Conservation (phyloP, 1,140 invertebrate genomes). For the Habropoda laboriosa region DNA sequence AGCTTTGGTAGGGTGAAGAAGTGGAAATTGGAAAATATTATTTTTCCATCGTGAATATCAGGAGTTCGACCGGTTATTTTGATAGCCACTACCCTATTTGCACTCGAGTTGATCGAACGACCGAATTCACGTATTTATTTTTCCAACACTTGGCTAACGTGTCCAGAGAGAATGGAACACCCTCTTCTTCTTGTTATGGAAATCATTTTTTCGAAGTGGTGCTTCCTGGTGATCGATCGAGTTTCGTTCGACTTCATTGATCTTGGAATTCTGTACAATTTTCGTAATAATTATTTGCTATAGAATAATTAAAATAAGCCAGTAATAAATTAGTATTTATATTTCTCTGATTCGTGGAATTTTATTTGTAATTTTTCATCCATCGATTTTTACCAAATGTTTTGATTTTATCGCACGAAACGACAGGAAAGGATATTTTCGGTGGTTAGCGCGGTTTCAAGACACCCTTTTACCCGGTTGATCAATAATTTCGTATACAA, state of each 20-base stretch:
- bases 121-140: conserved; percentile 74
- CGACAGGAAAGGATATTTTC: not conserved
- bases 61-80: conserved; percentile 66
- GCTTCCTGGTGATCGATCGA: conserved; percentile 8
- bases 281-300: not conserved
- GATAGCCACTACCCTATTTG: conserved; percentile 66
- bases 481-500: conserved; percentile 76
- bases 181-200: conserved; percentile 62
- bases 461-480: conserved; percentile 23
- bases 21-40: conserved; percentile 69
- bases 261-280: not conserved
- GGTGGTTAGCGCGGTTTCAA: not conserved
- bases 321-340: too few relatives aligned
- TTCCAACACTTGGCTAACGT: conserved; percentile 69
- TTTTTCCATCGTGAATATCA: conserved; percentile 69
- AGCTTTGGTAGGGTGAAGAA: not conserved
- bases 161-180: conserved; percentile 38
- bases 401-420: too few relatives aligned
- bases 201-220: conserved; percentile 39
- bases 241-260: too few relatives aligned
- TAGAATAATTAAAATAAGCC: too few relatives aligned
- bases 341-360: not conserved
- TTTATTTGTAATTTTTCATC: not conserved
- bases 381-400: not conserved
- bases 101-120: conserved; percentile 68